Conservation (phyloP, 1,140 invertebrate species). For the Euborellia annulipes region DNA sequence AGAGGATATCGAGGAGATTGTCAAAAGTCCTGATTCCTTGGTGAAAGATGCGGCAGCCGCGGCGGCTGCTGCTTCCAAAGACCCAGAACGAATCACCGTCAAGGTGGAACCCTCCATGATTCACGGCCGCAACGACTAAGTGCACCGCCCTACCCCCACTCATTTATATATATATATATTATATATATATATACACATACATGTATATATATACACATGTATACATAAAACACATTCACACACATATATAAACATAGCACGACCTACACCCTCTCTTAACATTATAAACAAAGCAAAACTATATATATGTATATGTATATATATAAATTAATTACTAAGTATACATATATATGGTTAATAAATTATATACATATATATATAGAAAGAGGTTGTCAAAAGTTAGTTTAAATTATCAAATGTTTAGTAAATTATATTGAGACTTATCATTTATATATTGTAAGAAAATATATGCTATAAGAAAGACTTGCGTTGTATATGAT, state of each 20-base stretch:
- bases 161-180: background rate
- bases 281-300: background rate
- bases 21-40: slow-evolving; percentile 14
- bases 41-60: background rate
- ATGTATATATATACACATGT: background rate
- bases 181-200: background rate
- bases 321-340: background rate
- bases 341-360: background rate
- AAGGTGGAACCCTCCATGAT: slow-evolving; percentile 7
- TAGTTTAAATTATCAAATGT: no score
- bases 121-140: background rate
- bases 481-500: no score
- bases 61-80: background rate
- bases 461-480: no score
- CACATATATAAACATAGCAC: background rate
- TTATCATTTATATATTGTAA: no score
- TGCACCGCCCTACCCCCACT: background rate
- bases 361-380: slow-evolving; percentile 1
- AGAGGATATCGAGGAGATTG: slow-evolving; percentile 24
- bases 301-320: background rate
- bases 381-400: no score
- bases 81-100: slow-evolving; percentile 4
- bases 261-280: background rate
- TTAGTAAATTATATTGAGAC: no score
- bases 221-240: slow-evolving; percentile 1